A percentile compares a stretch with the other conserved stretches of the same genome.
These are phyloP conservation scores for Sphaeridia pumilis DNA, from an alignment of 2,888 invertebrate genomes.

Conservation along the genomic window DNA sequence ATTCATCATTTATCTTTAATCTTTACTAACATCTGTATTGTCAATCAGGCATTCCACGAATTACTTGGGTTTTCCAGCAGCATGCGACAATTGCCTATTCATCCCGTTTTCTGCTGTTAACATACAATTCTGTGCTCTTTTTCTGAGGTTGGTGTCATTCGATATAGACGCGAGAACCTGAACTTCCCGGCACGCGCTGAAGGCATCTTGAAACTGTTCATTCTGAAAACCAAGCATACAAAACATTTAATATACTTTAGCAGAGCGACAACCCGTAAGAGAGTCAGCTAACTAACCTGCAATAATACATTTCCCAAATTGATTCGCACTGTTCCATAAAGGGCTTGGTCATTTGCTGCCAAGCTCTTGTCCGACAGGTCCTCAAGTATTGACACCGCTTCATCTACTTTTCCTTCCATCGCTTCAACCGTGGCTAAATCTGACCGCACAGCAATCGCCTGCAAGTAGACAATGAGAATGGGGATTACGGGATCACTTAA, in stretches of 20 bases:
- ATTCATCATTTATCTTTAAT: no score
- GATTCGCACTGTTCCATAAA: slow-evolving; percentile 27
- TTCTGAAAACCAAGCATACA: slow-evolving; percentile 23
- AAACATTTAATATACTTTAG: background rate
- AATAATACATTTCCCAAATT: slow-evolving; percentile 32
- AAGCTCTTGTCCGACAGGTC: slow-evolving; percentile 5
- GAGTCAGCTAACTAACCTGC: slow-evolving; percentile 21
- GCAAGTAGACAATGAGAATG: background rate
- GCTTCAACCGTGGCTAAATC: slow-evolving; percentile 25
- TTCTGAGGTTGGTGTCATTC: slow-evolving; percentile 25
- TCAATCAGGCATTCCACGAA: no score
- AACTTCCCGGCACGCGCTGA: slow-evolving; percentile 29
- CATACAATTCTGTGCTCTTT: slow-evolving; percentile 31
- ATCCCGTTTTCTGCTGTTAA: background rate
- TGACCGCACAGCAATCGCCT: slow-evolving; percentile 15
- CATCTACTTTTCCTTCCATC: slow-evolving; percentile 29
- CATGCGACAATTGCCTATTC: background rate
- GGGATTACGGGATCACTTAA: no score
- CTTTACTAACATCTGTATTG: no score
- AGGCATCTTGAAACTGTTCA: slow-evolving; percentile 31
- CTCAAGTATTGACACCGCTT: slow-evolving; percentile 23
- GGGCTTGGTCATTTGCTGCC: slow-evolving; percentile 25
- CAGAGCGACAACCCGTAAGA: no score
- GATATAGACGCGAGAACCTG: slow-evolving; percentile 22
- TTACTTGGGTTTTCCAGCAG: no score